Evolutionary conservation across 2,113 vertebrate genomes (phyloP), one percentile per base, ranked within the genome.

Genomic region (Suricata suricatta): DNA sequence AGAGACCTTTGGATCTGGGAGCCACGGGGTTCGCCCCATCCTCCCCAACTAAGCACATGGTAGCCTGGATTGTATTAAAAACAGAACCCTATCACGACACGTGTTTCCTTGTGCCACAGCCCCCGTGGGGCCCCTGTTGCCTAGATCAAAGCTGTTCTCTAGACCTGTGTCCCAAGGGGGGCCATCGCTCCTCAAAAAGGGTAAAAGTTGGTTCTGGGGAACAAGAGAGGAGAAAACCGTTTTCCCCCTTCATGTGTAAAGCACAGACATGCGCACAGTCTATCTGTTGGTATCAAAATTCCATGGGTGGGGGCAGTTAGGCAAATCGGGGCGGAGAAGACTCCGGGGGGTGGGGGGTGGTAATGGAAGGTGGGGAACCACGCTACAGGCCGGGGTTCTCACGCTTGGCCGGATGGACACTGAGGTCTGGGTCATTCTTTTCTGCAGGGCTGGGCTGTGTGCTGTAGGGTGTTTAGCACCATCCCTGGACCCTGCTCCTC

Each of bases 381-480:
- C 25, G 9, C 57, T 52, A 15, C 1, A 9, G 44, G 16, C 66
- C 7, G 10, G 33, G 25, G 9, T 50, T 31, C 54, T 52, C 31
- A 3, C 4, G 50, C n/a, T 15, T 4, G 1, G 33, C 12, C 25
- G 14, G 0, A 3, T 1, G 2, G 4, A 23, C 4, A 1, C 0
- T 2, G 1, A 13, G 29, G 38, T 10, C 47, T 2, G 15, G 35
- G 4, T 17, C 2, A 2, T 1, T 15, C 13, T 33, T 17, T 19
- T 33, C 2, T 1, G 66, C 4, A 7, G 7, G 8, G 35, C 13
- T 17, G 27, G 10, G 52, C 54, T 23, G 74, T 1, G 29, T 12
- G 13, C 0, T 2, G 31, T 0, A 27, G 47, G 38, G 21, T 0
- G 7, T 7, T 19, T 4, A 31, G 66, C 10, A n/a, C 47, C 15